Evolutionary conservation across 2,888 invertebrate genomes (phyloP), one percentile per base, ranked within the genome.

Genomic region (Hypomecis punctinalis): DNA sequence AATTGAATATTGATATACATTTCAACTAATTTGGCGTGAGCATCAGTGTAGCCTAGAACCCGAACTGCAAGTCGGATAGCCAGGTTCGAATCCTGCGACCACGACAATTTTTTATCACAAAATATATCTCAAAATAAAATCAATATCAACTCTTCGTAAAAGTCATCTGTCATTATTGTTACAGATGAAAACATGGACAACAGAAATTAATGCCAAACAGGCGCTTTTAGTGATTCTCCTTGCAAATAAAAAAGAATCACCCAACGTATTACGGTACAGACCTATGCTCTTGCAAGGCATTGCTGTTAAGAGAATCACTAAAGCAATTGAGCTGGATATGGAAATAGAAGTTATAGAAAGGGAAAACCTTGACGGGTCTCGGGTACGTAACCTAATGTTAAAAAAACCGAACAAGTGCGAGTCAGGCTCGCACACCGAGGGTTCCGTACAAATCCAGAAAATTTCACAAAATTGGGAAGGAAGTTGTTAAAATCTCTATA

Each of bases 281-380:
- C 80, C 85, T 0, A 68, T 91, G 11, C 65, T 92, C 36, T 75
- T 92, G 36, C 92, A 92, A 75, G 92, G 87, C 0, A 91, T 92
- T 49, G 91, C 92, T 7, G 82, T 90, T 1, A 90, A 89, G 37
- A 86, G 92, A 72, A 92, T 92, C 10, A 91, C 91, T 7, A 76
- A 82, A 35, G 80, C 82, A 5, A 78, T 80, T 1, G 92, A 92
- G 75, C 76, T 92, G 39, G 90, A 92, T 63, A 87, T 90, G 88
- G 91, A 92, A 75, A 87, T 91, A 10, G 91, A 91, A 80, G 91
- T 92, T 0, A 88, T 92, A 67, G 90, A 90, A 69, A 86, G 75
- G 64, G 91, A 92, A 77, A 81, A 85, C 68, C 75, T 90, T 13
- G 81, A 82, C 67, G 80, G 76, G 66, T 71, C 79, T n/a, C 79